Evolutionary conservation across 2,797 vertebrate genomes (phyloP).

Genomic region (Euthynnus affinis): DNA sequence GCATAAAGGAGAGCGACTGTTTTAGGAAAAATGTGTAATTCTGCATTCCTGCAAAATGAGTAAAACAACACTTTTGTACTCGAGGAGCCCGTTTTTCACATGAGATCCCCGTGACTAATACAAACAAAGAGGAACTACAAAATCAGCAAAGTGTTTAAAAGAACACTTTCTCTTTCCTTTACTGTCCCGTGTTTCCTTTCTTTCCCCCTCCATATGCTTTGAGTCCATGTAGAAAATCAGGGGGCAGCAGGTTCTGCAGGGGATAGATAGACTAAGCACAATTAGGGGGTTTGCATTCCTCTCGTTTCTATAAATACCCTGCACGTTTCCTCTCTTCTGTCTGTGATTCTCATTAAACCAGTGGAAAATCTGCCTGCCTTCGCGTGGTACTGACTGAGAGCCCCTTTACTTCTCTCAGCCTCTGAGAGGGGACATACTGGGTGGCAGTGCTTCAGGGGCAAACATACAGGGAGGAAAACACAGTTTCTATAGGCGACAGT

Average conservation of each 20-base stretch:
- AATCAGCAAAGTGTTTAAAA: not conserved
- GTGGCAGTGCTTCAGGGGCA: constrained; percentile 62
- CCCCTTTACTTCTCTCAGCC: constrained; percentile 66
- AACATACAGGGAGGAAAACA: constrained; percentile 38
- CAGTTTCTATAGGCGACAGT: constrained; percentile 32
- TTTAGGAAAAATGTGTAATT: too few species aligned
- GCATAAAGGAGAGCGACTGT: too few species aligned
- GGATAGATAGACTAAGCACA: constrained; percentile 93
- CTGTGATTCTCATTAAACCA: constrained; percentile 94
- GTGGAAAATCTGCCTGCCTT: constrained; percentile 85
- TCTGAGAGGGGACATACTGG: constrained; percentile 39
- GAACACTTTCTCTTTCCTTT: not conserved
- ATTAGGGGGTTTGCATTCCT: constrained; percentile 92
- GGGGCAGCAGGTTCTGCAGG: constrained; percentile 88
- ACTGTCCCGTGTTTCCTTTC: constrained; percentile 7
- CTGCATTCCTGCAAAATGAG: too few species aligned
- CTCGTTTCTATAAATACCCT: constrained; percentile 93
- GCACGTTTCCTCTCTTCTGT: constrained; percentile 89
- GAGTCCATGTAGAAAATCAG: constrained; percentile 50
- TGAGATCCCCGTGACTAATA: not conserved
- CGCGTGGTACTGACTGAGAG: constrained; percentile 59
- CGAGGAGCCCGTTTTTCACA: not conserved
- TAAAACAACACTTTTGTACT: too few species aligned
- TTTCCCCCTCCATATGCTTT: constrained; percentile 14
- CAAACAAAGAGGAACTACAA: not conserved